Percentiles rank a stretch among this genome's conserved stretches.
Evolutionary conservation across 2,113 vertebrate genomes (phyloP).

Genomic region (Paramisgurnus dabryanus): DNA sequence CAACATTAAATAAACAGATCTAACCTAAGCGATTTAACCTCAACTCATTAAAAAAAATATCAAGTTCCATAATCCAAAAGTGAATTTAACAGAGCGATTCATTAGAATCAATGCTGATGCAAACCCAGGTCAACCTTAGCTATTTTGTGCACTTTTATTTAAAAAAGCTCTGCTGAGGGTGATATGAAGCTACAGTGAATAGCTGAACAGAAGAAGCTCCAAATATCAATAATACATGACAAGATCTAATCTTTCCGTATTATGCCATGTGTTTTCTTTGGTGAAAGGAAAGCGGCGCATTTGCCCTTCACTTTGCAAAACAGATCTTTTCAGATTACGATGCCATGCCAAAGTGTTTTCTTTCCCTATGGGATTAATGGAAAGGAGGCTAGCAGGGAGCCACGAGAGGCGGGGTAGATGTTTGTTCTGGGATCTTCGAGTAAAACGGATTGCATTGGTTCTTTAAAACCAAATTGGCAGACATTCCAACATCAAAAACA

Average conservation of each 20-base stretch:
- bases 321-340: conserved; percentile 33
- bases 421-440: conserved; percentile 42
- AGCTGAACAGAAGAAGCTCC: conserved; percentile 32
- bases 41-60: too few species aligned
- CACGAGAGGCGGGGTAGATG: conserved; percentile 42
- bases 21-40: too few species aligned
- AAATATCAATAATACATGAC: conserved; percentile 41
- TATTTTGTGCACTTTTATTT: conserved; percentile 20
- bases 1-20: too few species aligned
- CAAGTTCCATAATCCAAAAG: too few species aligned
- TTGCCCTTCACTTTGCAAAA: conserved; percentile 33
- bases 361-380: conserved; percentile 26
- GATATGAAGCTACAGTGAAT: conserved; percentile 31
- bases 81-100: background rate
- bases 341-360: conserved; percentile 29
- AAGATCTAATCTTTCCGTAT: conserved; percentile 50
- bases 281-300: conserved; percentile 3
- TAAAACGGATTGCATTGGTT: conserved; percentile 41
- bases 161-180: conserved; percentile 2
- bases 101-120: background rate
- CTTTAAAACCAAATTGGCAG: conserved; percentile 31
- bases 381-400: conserved; percentile 4
- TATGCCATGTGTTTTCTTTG: conserved; percentile 38
- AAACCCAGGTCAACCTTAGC: background rate
- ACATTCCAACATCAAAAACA: conserved; percentile 34